Percentiles rank a stretch among this genome's conserved stretches.
phyloP scores from a whole-genome alignment of 2,888 invertebrate species.

The Pterostichus niger region DNA sequence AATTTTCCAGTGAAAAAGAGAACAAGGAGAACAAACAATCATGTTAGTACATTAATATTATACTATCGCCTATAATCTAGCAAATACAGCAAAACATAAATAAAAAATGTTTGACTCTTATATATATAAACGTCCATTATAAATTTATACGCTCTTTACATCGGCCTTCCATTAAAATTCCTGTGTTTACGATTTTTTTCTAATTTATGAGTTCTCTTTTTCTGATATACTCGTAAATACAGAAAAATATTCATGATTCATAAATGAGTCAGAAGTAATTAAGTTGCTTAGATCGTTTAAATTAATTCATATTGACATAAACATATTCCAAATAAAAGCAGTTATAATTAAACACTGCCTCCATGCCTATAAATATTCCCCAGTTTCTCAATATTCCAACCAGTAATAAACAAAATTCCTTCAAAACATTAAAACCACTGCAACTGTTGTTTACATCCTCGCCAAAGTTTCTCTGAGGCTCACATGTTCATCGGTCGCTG shows the following conservation, averaged over 20 bases:
- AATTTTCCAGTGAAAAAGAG: no score
- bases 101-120: neutral
- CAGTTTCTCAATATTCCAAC: constrained; percentile 35
- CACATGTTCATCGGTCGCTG: neutral
- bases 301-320: constrained; percentile 25
- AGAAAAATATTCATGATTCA: neutral
- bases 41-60: no score
- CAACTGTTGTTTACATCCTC: constrained; percentile 52
- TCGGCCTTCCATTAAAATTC: neutral
- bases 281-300: neutral
- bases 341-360: constrained; percentile 46
- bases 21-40: no score
- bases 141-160: neutral
- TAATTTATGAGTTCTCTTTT: neutral
- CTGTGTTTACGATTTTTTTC: neutral
- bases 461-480: neutral
- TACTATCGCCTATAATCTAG: no score
- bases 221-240: neutral
- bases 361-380: constrained; percentile 13
- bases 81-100: neutral
- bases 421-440: constrained; percentile 41
- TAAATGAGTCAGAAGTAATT: constrained; percentile 27
- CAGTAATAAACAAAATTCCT: constrained; percentile 44
- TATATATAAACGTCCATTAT: neutral
- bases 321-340: neutral